Base-by-base conservation (phyloP, 2,797 vertebrate species). In the Serranus cabrilla region DNA sequence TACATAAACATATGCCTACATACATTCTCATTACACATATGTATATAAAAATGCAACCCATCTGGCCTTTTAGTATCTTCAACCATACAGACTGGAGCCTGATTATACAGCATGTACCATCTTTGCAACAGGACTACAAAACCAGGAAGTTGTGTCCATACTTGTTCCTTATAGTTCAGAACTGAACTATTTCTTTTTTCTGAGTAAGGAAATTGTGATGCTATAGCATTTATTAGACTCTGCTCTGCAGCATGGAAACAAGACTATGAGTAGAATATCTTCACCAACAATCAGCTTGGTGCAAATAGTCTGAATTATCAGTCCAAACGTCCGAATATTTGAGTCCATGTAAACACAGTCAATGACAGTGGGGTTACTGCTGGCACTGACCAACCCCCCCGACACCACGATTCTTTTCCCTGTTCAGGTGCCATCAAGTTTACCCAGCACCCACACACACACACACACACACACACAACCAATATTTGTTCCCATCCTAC, bases 401-500 rank as follows among this genome's bases (percentile, higher is more conserved):
- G 5, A 49, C 59, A 54, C 4, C 49, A 42, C 21, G 21, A 6
- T 69, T 49, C 14, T 58, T 45, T 23, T 14, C 27, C 17, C 66
- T 57, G 9, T 71, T 67, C 20, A 46, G 40, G 27, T 54, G 21
- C 57, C 18, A 9, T 27, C 18, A 27, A 55, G 56, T 77, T 73
- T 59, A 77, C 25, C 52, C 40, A 72, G 45, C 40, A 62, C 25
- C 46, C 47, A 70, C 75, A 55, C 66, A 47, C 0, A 43, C 68
- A 78, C 39, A 21, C 54, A 72, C 76, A 78, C 67, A 75, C 63
- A 71, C 37, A 39, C 34, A 34, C 34, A 40, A 71, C 79, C 66
- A 74, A 80, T 81, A 78, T 68, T 75, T 61, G 76, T 71, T 84
- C 62, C 54, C 54, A 49, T 61, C 64, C 68, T 59, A 42, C 71